These are phyloP conservation scores for Cecidostiba fungosa DNA, from an alignment of 2,888 invertebrate genomes.

Conservation along the genomic window DNA sequence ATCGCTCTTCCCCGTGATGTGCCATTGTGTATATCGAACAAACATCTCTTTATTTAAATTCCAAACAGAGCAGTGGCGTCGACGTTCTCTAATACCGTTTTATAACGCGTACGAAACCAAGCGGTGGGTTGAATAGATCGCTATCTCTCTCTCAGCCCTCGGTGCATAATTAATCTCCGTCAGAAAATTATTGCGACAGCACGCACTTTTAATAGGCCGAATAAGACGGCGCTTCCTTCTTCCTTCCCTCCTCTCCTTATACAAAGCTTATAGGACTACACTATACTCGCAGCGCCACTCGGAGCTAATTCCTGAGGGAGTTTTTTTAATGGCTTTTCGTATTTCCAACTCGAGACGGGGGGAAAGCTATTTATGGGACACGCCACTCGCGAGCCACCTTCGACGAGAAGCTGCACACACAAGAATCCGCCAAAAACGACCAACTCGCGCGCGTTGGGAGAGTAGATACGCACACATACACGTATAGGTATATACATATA, in stretches of 20 bases:
- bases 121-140: conserved; percentile 38
- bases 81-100: conserved; percentile 34
- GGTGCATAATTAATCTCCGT: conserved; percentile 62
- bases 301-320: conserved; percentile 59
- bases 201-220: conserved; percentile 57
- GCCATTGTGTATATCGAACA: conserved; percentile 59
- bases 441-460: background rate
- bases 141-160: conserved; percentile 18
- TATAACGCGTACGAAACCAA: conserved; percentile 25
- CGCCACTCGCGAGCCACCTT: conserved; percentile 36
- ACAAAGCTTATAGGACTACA: background rate
- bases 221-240: conserved; percentile 27
- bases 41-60: conserved; percentile 59
- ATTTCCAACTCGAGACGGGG: conserved; percentile 49
- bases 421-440: conserved; percentile 46
- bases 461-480: background rate
- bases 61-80: conserved; percentile 17
- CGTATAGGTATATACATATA: background rate
- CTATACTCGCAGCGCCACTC: background rate
- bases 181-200: conserved; percentile 59
- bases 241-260: background rate
- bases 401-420: conserved; percentile 23
- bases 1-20: background rate
- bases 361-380: conserved; percentile 46
- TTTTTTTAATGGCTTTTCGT: conserved; percentile 60